Conservation (phyloP, 2,888 invertebrate species). For the Orthonychiurus folsomi region DNA sequence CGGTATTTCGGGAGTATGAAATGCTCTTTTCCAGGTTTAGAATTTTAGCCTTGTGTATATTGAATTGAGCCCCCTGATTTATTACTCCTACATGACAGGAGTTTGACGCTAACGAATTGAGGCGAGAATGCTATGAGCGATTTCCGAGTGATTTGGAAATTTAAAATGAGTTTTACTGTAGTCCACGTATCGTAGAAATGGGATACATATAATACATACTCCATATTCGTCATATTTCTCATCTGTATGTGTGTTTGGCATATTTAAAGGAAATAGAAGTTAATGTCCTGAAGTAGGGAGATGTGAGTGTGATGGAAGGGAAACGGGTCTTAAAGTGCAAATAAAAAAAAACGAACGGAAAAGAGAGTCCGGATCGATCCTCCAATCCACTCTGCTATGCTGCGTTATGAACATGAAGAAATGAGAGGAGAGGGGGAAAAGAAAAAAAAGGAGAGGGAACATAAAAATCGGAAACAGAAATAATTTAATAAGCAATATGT, state of each 20-base stretch:
- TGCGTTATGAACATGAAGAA: background rate
- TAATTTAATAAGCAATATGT: slow-evolving; percentile 40
- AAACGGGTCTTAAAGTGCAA: background rate
- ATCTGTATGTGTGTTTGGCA: background rate
- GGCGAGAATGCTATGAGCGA: background rate
- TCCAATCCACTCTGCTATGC: too few relatives aligned
- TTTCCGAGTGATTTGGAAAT: too few relatives aligned
- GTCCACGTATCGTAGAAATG: background rate
- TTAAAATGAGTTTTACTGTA: background rate
- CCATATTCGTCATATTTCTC: background rate
- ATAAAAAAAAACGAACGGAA: background rate
- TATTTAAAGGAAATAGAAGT: slow-evolving; percentile 2
- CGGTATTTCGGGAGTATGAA: too few relatives aligned
- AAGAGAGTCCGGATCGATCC: too few relatives aligned
- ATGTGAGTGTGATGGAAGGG: background rate
- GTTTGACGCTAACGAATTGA: background rate
- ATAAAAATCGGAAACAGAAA: slow-evolving; percentile 32
- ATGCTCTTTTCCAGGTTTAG: background rate
- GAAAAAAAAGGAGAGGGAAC: slow-evolving; percentile 9
- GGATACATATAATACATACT: background rate
- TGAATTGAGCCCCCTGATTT: background rate
- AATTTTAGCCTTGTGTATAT: background rate
- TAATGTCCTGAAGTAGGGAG: background rate
- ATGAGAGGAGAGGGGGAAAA: background rate
- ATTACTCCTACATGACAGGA: background rate